These are phyloP conservation scores for Drosophila formosana DNA, from an alignment of 2,888 invertebrate genomes.

Conservation along the genomic window DNA sequence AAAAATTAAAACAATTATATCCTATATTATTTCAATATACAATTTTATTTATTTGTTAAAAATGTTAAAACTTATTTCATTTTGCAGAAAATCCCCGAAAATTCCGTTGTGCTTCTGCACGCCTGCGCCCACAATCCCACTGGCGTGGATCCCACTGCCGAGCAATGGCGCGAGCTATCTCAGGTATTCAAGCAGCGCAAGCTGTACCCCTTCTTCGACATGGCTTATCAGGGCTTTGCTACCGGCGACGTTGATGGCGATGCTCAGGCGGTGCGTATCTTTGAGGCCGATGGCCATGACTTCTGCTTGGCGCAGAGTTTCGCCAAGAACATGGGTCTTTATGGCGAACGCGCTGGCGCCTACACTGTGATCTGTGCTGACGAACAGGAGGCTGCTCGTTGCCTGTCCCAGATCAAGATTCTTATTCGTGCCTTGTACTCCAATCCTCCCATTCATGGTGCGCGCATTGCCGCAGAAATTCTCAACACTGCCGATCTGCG, in stretches of 20 bases:
- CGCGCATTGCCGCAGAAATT: slow-evolving; percentile 94
- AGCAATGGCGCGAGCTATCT: slow-evolving; percentile 96
- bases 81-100: slow-evolving; percentile 95
- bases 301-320: slow-evolving; percentile 96
- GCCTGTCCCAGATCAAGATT: slow-evolving; percentile 98
- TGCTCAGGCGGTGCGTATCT: slow-evolving; percentile 94
- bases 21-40: too few relatives aligned
- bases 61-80: background rate
- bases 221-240: slow-evolving; percentile 99
- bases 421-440: slow-evolving; percentile 98
- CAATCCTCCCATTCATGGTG: slow-evolving; percentile 97
- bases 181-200: slow-evolving; percentile 92
- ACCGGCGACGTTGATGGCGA: slow-evolving; percentile 94
- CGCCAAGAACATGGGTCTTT: slow-evolving; percentile 98
- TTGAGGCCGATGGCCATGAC: slow-evolving; percentile 94
- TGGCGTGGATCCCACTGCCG: slow-evolving; percentile 94
- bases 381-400: slow-evolving; percentile 92
- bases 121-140: slow-evolving; percentile 99
- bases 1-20: too few relatives aligned
- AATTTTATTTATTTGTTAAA: too few relatives aligned
- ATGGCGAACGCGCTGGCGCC: slow-evolving; percentile 97
- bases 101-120: slow-evolving; percentile 95
- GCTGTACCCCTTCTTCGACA: slow-evolving; percentile 97
- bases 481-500: slow-evolving; percentile 90
- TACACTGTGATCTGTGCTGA: slow-evolving; percentile 91